phyloP scores from a whole-genome alignment of 2,113 vertebrate species.

The Melospiza georgiana region DNA sequence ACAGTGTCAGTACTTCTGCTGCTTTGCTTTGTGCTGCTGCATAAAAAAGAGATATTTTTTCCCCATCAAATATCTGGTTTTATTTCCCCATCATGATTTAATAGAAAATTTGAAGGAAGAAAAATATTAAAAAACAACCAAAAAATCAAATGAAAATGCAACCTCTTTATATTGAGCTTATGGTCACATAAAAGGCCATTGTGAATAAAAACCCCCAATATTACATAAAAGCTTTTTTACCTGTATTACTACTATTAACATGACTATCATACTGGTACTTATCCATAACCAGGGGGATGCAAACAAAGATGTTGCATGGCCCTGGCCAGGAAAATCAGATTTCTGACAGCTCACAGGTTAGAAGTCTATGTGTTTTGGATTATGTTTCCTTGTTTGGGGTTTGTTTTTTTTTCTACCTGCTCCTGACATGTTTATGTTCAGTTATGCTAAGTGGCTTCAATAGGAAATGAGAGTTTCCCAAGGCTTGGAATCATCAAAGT shows the following conservation, averaged over 20 bases:
- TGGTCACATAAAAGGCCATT: constrained; percentile 41
- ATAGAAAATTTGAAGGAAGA: constrained; percentile 28
- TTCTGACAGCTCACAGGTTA: not conserved
- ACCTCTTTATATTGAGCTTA: not conserved
- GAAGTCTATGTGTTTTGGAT: not conserved
- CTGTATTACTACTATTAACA: constrained; percentile 35
- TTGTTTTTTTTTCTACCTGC: not conserved
- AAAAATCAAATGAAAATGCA: constrained; percentile 31
- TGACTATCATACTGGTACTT: not conserved
- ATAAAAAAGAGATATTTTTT: constrained; percentile 43
- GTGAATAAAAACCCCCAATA: not conserved
- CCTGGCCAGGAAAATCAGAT: not conserved
- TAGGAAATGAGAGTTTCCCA: not conserved
- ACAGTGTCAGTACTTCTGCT: constrained; percentile 47
- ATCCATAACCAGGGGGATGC: not conserved
- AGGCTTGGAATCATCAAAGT: not conserved
- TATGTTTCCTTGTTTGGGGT: not conserved
- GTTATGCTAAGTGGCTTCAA: not conserved
- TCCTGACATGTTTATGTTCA: not conserved
- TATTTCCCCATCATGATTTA: constrained; percentile 49
- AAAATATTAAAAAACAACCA: constrained; percentile 15
- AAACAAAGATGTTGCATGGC: not conserved
- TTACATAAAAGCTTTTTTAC: constrained; percentile 57
- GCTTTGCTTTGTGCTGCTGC: constrained; percentile 35
- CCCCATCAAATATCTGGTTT: constrained; percentile 27